A percentile compares a stretch with the other conserved stretches of the same genome.
These are phyloP conservation scores for Sebastes cheni DNA, from an alignment of 2,797 vertebrate genomes.

Conservation along the genomic window DNA sequence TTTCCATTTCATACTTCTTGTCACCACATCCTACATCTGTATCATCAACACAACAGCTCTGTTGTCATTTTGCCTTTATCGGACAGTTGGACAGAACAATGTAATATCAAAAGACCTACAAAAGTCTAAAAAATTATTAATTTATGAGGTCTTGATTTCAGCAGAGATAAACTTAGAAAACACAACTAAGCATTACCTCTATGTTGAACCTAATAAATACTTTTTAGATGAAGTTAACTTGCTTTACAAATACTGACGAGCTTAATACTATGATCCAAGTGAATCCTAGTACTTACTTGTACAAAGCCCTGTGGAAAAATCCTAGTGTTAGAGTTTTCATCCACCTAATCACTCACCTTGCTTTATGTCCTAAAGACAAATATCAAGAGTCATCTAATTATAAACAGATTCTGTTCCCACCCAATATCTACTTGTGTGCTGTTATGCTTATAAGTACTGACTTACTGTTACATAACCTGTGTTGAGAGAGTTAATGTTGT, in stretches of 20 bases:
- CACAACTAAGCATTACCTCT: not conserved
- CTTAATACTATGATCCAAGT: not conserved
- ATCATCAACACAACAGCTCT: not conserved
- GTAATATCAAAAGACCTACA: not conserved
- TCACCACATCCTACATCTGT: not conserved
- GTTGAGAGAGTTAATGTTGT: not conserved
- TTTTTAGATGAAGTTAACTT: not conserved
- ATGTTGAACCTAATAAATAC: not conserved
- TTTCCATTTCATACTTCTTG: not conserved
- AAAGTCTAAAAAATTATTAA: not conserved
- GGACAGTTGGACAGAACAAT: not conserved
- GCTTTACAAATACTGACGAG: not conserved
- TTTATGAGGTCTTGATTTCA: not conserved
- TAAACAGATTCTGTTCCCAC: not conserved
- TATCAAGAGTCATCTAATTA: not conserved
- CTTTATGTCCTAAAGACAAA: not conserved
- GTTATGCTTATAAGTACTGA: not conserved
- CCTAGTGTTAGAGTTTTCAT: not conserved
- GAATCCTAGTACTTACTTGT: not conserved
- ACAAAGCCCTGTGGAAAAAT: not conserved
- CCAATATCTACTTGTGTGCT: not conserved
- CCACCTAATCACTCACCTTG: not conserved
- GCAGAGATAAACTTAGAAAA: not conserved
- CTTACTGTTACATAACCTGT: not conserved
- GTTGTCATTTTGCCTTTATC: not conserved